Base-by-base conservation (phyloP, 2,888 invertebrate genomes). In the Isoperla grammatica region DNA sequence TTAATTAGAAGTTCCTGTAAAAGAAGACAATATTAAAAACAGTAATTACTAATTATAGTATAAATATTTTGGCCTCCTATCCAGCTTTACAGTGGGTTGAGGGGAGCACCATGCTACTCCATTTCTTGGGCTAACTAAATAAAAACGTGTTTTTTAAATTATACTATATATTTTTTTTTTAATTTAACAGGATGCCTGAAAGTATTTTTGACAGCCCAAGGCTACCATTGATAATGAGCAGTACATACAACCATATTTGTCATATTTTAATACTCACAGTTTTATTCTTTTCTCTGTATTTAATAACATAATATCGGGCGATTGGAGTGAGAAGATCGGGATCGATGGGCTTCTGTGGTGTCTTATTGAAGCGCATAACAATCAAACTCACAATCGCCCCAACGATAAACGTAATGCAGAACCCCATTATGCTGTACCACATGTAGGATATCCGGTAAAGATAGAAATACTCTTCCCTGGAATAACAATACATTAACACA, bases 321-420 rank as follows among this genome's bases (percentile, higher is more conserved):
- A 79, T 75, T 2, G 82, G 80, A 48, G 80, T 74, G 68, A 85
- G 84, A 12, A 85, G 75, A 69, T 79, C 79, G 1, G 81, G 78
- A 69, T 84, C 81, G 45, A 76, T 72, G 50, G 74, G 69, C 1
- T 70, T 72, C 37, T 19, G 39, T 9, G 71, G 68, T 0, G 72
- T 68, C 19, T 68, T 55, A 64, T 66, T 69, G 0, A 72, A 71
- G 2, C 76, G 66, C 64, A 67, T 71, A 46, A 71, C 70, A 2
- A 78, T 59, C 57, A 74, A 70, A 67, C 84, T 84, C 1, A 75
- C 69, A 1, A 79, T 3, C 61, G 78, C 76, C 29, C 85, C 85
- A 17, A 79, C 69, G 22, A 60, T 29, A 9, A 82, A 67, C 1
- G 83, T 78, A 2, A 76, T 65, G 0, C 77, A 12, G 42, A 72